Evolutionary conservation across 2,797 vertebrate species (phyloP).

Genomic region (Nyctalus aviator): DNA sequence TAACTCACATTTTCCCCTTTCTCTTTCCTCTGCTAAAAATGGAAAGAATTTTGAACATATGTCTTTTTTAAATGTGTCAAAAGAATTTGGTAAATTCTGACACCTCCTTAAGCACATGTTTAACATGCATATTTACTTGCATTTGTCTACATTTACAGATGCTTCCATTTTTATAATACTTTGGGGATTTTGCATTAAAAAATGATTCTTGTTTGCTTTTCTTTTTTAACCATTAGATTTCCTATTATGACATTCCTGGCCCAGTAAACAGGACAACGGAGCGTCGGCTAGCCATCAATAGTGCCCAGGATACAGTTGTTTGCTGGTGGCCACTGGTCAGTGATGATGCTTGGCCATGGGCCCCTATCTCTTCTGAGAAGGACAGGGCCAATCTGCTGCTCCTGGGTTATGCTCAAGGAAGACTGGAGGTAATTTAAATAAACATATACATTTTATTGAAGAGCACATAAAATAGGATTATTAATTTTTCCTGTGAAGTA

Average conservation of each 20-base stretch:
- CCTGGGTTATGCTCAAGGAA: constrained; percentile 90
- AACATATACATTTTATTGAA: constrained; percentile 26
- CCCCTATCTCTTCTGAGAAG: constrained; percentile 89
- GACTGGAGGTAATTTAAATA: constrained; percentile 90
- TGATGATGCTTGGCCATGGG: constrained; percentile 93
- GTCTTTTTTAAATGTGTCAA: constrained; percentile 82
- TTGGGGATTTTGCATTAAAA: constrained; percentile 67
- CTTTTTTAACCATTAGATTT: constrained; percentile 87
- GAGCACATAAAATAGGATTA: constrained; percentile 48
- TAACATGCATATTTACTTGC: constrained; percentile 78
- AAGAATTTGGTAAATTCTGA: constrained; percentile 84
- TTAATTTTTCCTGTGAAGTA: constrained; percentile 59
- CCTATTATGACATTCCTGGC: constrained; percentile 90
- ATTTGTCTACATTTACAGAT: constrained; percentile 79
- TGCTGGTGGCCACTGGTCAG: constrained; percentile 94
- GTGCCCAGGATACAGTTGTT: constrained; percentile 91
- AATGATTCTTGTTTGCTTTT: constrained; percentile 70
- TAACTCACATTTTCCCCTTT: constrained; percentile 86
- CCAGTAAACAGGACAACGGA: constrained; percentile 86
- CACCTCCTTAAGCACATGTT: constrained; percentile 71
- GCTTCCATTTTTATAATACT: constrained; percentile 73
- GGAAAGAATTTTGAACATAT: constrained; percentile 82
- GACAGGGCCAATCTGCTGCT: constrained; percentile 94
- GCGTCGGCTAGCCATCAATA: constrained; percentile 90
- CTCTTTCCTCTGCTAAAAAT: constrained; percentile 85